Conservation (phyloP, 2,113 vertebrate genomes). For the Eudyptes chrysolophus region DNA sequence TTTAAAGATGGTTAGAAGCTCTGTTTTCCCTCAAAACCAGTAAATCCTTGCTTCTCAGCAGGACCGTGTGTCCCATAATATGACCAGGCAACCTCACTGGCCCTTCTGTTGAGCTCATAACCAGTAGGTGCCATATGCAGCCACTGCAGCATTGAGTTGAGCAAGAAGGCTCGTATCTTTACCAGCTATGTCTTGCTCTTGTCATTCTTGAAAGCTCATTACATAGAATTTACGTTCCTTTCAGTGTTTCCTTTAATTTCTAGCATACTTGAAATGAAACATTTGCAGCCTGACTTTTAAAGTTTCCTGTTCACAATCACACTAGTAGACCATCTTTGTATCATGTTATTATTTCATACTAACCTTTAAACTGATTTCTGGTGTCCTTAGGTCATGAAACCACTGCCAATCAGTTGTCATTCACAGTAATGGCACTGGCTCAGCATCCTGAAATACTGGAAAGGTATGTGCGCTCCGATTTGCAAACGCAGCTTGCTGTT, state of each 20-base stretch:
- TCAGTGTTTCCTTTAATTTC: neutral
- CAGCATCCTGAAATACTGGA: conserved; percentile 85
- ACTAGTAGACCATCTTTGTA: neutral
- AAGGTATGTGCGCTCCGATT: conserved; percentile 59
- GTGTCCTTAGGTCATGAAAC: conserved; percentile 86
- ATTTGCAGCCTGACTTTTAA: fast-evolving
- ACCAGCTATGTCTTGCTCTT: neutral
- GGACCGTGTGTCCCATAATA: neutral
- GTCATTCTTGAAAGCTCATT: neutral
- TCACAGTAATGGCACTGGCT: conserved; percentile 87
- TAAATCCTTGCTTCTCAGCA: neutral
- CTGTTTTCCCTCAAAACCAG: neutral
- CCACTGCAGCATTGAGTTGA: neutral
- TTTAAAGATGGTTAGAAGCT: neutral
- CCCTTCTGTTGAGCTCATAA: neutral
- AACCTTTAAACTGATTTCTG: neutral
- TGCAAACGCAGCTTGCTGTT: neutral
- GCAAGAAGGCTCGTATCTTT: neutral
- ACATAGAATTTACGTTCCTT: fast-evolving
- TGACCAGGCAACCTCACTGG: neutral
- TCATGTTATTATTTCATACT: neutral
- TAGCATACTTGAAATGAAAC: neutral
- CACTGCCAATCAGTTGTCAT: conserved; percentile 86
- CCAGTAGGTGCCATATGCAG: neutral
- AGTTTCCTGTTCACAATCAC: neutral